Base-by-base conservation (phyloP, 2,888 invertebrate species). In the Spodoptera littoralis region DNA sequence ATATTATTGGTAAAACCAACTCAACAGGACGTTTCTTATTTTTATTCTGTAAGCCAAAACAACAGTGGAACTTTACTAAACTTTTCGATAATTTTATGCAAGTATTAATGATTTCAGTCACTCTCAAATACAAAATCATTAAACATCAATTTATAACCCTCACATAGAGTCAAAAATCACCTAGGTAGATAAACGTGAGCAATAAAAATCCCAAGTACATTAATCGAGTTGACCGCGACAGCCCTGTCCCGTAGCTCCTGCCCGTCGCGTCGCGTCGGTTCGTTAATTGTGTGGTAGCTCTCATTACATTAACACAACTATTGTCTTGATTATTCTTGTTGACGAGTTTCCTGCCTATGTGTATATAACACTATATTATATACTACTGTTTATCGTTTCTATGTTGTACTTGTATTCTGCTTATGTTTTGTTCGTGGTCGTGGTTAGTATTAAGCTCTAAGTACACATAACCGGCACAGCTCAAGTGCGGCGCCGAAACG, bases 261-360 rank as follows among this genome's bases (percentile, higher is more conserved):
- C 77, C 72, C 70, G 60, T 65, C 65, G 71, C 70, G 60, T 65
- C 65, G 71, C 76, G 61, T 78, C 74, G 73, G 71, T 67, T 66
- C 76, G 78, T 82, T 83, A 81, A 84, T 83, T 84, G 79, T 77
- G 81, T 71, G 80, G 84, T 79, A 71, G 76, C 71, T 82, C 79
- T 81, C 80, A 78, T 79, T 81, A 81, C 82, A 78, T 80, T 76
- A 79, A 83, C 82, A 81, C 83, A 80, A 84, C 84, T 81, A 81
- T 81, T 84, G 77, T 82, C 79, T 82, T 84, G 81, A 84, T 85
- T 84, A 78, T 79, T 79, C 80, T 75, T 77, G 76, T 72, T 79
- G 77, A 77, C 76, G 72, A 77, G 75, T 53, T 64, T 68, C 62
- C 76, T 70, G 50, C 47, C 60, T 74, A 73, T 58, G 36, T 36